These are phyloP conservation scores for Dendrolimus punctatus DNA, from an alignment of 1,140 invertebrate species.

Conservation along the genomic window DNA sequence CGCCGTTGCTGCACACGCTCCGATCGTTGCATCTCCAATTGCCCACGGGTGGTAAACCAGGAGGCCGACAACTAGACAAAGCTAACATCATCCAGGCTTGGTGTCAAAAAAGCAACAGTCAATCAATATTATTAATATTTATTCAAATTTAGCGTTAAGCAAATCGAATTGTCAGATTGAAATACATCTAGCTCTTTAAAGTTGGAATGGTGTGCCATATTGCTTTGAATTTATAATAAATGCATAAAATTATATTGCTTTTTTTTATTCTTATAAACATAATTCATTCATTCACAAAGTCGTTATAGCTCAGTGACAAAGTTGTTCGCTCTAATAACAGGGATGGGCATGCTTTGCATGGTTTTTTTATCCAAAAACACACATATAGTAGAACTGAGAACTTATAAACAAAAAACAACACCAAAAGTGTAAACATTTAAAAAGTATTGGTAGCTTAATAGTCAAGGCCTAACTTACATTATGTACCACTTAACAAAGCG, in stretches of 20 bases:
- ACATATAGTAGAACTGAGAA: too few species aligned
- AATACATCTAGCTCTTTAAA: slow-evolving; percentile 21
- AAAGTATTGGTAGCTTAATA: too few species aligned
- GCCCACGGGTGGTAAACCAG: slow-evolving; percentile 49
- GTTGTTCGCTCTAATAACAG: too few species aligned
- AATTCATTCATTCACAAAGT: too few species aligned
- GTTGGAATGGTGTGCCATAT: slow-evolving; percentile 28
- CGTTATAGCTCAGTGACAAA: too few species aligned
- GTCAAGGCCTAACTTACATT: too few species aligned
- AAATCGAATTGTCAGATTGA: slow-evolving; percentile 20
- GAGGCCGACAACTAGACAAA: slow-evolving; percentile 4
- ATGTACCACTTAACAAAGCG: too few species aligned
- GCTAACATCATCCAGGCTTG: slow-evolving; percentile 19
- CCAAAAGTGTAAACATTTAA: too few species aligned
- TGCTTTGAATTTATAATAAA: slow-evolving; percentile 22
- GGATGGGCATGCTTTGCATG: too few species aligned
- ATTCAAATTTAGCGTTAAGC: slow-evolving; percentile 19
- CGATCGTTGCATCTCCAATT: slow-evolving; percentile 39
- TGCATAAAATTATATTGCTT: slow-evolving; percentile 16
- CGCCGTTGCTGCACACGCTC: slow-evolving; percentile 45
- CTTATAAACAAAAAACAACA: too few species aligned
- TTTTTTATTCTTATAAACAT: neutral
- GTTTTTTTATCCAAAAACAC: too few species aligned
- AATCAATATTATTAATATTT: slow-evolving; percentile 24
- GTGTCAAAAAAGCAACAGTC: slow-evolving; percentile 51